phyloP scores from a whole-genome alignment of 2,888 invertebrate genomes.

The Philaethria dido region DNA sequence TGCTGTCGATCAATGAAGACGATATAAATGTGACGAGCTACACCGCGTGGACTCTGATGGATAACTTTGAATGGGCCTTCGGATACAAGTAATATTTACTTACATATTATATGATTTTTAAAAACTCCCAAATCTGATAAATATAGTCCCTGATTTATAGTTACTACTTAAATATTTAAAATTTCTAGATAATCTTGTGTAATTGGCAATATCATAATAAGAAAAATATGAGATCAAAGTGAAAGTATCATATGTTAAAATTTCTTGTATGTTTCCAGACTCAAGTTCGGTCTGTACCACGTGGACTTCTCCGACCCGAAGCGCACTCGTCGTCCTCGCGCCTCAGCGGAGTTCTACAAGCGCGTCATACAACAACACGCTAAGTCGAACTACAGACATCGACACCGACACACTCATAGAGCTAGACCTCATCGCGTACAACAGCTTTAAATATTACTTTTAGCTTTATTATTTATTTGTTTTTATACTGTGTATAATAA shows the following conservation, averaged over 20 bases:
- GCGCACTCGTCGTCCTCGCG: constrained; percentile 53
- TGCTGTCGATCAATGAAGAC: constrained; percentile 67
- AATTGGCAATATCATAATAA: no score
- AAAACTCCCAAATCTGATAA: no score
- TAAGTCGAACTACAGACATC: constrained; percentile 7
- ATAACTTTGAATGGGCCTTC: constrained; percentile 89
- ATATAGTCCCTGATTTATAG: no score
- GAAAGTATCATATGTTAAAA: not conserved
- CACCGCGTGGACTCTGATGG: constrained; percentile 89
- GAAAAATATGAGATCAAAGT: no score
- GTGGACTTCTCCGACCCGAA: constrained; percentile 55
- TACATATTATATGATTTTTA: no score
- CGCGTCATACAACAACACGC: constrained; percentile 47
- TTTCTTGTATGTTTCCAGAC: constrained; percentile 56
- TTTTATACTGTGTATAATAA: not conserved
- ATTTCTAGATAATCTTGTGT: no score
- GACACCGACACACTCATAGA: not conserved
- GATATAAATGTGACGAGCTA: constrained; percentile 85
- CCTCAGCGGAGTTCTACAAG: constrained; percentile 55
- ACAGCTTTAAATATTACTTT: not conserved
- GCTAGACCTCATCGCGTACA: not conserved
- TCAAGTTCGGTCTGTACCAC: constrained; percentile 85
- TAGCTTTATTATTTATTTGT: not conserved
- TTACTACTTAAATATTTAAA: no score
- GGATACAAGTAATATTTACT: constrained; percentile 86